Evolutionary conservation across 2,113 vertebrate species (phyloP).

Genomic region (Procavia capensis): DNA sequence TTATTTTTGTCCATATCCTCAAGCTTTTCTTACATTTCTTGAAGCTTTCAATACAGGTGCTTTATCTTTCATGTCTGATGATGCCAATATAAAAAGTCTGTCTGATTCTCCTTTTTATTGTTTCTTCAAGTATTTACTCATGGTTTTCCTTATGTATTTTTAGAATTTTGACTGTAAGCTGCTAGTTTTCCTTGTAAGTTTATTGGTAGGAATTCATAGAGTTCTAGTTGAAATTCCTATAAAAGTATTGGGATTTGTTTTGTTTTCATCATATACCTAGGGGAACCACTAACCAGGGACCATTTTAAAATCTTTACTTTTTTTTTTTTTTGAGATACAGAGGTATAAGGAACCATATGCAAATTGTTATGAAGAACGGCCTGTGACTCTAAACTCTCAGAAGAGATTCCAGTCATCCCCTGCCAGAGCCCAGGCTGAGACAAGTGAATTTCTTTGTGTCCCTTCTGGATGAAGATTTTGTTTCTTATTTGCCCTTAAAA

Average conservation of each 20-base stretch:
- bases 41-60: background rate
- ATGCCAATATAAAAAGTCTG: background rate
- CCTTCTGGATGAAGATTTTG: background rate
- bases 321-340: background rate
- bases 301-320: background rate
- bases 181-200: background rate
- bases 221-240: background rate
- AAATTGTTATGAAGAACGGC: background rate
- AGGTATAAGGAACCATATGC: background rate
- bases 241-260: background rate
- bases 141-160: background rate
- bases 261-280: background rate
- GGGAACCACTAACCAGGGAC: background rate
- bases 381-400: constrained; percentile 38
- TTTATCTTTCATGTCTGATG: background rate
- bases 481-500: background rate
- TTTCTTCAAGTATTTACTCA: constrained; percentile 24
- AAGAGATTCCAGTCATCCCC: background rate
- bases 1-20: background rate
- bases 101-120: background rate
- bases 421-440: background rate
- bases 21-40: constrained; percentile 15
- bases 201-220: background rate
- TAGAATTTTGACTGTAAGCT: background rate
- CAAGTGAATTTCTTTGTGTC: background rate